Evolutionary conservation across 2,888 invertebrate genomes (phyloP).

Genomic region (Conops quadrifasciatus): DNA sequence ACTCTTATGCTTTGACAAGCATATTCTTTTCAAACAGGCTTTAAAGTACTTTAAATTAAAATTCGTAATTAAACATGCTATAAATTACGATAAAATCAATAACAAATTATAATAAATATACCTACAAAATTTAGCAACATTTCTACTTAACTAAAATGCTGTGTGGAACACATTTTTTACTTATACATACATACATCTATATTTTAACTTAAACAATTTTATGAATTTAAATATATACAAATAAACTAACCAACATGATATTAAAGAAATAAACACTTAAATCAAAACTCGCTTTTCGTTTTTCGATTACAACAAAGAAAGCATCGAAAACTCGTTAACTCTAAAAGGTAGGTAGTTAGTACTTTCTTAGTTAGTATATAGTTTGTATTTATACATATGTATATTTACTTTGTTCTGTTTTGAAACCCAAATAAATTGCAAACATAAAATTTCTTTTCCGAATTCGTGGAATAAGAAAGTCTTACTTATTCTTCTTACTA

Average conservation of each 20-base stretch:
- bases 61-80: conserved; percentile 23
- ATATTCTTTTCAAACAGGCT: conserved; percentile 25
- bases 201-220: conserved; percentile 54
- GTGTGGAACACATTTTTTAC: conserved; percentile 55
- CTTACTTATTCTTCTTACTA: not conserved
- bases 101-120: conserved; percentile 17
- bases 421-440: not conserved
- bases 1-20: conserved; percentile 13
- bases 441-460: too few species aligned
- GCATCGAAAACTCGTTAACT: not conserved
- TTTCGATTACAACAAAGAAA: not conserved
- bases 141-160: conserved; percentile 53
- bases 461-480: not conserved
- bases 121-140: conserved; percentile 49
- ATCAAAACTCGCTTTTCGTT: conserved; percentile 7
- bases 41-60: conserved; percentile 23
- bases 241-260: conserved; percentile 49
- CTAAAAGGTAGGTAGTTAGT: not conserved
- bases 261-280: conserved; percentile 37
- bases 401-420: not conserved
- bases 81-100: conserved; percentile 18
- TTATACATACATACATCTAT: conserved; percentile 54
- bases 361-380: not conserved
- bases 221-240: conserved; percentile 53
- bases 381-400: not conserved